These are phyloP conservation scores for Scolopax bukidnonensis DNA, from an alignment of 2,797 vertebrate species.

Conservation along the genomic window DNA sequence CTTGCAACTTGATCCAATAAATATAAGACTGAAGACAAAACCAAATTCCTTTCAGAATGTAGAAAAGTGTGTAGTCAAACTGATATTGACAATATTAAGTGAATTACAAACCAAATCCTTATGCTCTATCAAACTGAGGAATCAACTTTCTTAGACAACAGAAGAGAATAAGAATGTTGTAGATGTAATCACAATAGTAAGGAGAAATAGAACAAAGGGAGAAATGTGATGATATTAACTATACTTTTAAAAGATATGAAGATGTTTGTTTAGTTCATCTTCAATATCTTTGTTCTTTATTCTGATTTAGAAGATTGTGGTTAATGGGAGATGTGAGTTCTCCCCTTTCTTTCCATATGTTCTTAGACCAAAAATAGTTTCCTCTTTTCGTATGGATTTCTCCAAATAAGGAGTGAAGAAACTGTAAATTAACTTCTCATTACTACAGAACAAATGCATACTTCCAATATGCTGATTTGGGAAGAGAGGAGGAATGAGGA, in stretches of 20 bases:
- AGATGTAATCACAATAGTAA: not conserved
- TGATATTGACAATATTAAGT: conserved; percentile 29
- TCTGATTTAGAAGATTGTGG: not conserved
- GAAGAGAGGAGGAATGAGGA: not conserved
- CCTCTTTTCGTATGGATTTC: conserved; percentile 54
- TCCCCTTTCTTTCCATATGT: conserved; percentile 65
- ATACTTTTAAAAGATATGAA: not conserved
- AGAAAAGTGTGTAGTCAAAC: conserved; percentile 12
- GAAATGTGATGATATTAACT: not conserved
- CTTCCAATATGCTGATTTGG: conserved; percentile 49
- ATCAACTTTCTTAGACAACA: not conserved
- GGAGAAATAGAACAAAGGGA: not conserved
- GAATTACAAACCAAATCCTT: conserved; percentile 27
- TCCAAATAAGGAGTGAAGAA: conserved; percentile 59
- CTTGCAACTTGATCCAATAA: conserved; percentile 50
- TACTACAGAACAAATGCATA: conserved; percentile 58
- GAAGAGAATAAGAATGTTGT: not conserved
- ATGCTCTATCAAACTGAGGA: conserved; percentile 1
- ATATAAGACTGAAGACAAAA: conserved; percentile 40
- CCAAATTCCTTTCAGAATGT: not conserved
- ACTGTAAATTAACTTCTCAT: conserved; percentile 70
- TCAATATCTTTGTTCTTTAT: conserved; percentile 37
- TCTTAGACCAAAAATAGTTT: conserved; percentile 63
- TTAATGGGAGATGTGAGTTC: conserved; percentile 26
- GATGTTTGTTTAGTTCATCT: not conserved